Percentiles rank a stretch among this genome's conserved stretches.
Conservation (phyloP, 1,140 invertebrate species). For the Plodia interpunctella region DNA sequence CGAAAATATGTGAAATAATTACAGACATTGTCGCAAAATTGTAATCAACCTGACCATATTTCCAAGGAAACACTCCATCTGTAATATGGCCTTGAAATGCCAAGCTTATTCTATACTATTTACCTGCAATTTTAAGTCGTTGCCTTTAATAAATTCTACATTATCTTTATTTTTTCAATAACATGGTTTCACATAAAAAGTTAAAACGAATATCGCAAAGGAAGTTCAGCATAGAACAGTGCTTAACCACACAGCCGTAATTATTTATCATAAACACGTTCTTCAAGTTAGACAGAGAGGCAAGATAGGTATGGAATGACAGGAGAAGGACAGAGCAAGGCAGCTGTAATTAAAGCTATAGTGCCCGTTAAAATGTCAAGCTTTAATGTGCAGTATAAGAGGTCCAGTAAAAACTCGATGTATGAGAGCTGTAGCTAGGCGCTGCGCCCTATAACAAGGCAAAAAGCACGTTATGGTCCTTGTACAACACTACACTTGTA, state of each 20-base stretch:
- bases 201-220: neutral
- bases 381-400: conserved; percentile 42
- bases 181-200: neutral
- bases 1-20: too few relatives aligned
- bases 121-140: neutral
- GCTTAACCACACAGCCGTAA: conserved; percentile 12
- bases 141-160: neutral
- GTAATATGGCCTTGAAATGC: too few relatives aligned
- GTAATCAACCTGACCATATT: too few relatives aligned
- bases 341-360: conserved; percentile 44
- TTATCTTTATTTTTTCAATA: neutral
- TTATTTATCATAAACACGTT: conserved; percentile 25
- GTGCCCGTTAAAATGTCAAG: conserved; percentile 56
- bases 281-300: conserved; percentile 24
- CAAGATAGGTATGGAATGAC: conserved; percentile 14
- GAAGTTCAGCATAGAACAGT: neutral
- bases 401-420: conserved; percentile 28
- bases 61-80: too few relatives aligned
- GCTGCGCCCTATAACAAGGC: conserved; percentile 1
- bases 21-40: too few relatives aligned
- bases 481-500: conserved; percentile 1
- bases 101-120: too few relatives aligned
- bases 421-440: conserved; percentile 14
- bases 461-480: conserved; percentile 1
- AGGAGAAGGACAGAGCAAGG: conserved; percentile 16